phyloP scores from a whole-genome alignment of 2,797 vertebrate genomes.

The Choloepus didactylus region DNA sequence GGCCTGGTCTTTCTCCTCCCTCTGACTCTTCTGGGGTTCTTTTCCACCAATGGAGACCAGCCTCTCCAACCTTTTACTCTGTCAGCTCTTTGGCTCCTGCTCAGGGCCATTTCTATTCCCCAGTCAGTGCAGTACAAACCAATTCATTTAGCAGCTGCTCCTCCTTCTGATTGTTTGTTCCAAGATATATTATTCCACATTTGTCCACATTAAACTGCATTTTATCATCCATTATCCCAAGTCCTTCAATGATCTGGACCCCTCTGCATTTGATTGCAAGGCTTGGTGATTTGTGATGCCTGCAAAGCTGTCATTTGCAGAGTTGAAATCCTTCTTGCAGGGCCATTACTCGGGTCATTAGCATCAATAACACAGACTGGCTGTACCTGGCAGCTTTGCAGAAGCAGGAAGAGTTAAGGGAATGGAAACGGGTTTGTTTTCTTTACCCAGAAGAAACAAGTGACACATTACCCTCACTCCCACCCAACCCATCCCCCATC shows the following conservation, averaged over 20 bases:
- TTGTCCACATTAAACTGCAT: conserved; percentile 79
- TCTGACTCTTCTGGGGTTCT: not conserved
- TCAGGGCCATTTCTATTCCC: conserved; percentile 61
- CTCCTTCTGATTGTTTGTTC: conserved; percentile 71
- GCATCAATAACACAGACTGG: conserved; percentile 71
- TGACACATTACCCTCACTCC: not conserved
- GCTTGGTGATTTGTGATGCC: conserved; percentile 71
- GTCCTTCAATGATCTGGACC: conserved; percentile 69
- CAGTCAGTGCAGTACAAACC: conserved; percentile 62
- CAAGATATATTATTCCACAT: conserved; percentile 80
- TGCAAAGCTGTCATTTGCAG: conserved; percentile 73
- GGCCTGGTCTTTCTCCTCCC: not conserved
- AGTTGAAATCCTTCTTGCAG: conserved; percentile 70
- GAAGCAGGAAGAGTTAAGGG: conserved; percentile 47
- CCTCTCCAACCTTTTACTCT: conserved; percentile 4
- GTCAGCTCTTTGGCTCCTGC: conserved; percentile 49
- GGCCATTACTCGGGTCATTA: conserved; percentile 65
- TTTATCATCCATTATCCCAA: conserved; percentile 76
- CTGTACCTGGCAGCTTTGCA: conserved; percentile 62
- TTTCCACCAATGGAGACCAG: not conserved
- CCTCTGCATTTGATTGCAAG: conserved; percentile 66
- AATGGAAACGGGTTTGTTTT: accelerated
- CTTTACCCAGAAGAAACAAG: not conserved
- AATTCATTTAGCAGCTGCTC: conserved; percentile 80
- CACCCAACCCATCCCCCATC: too few species aligned